Evolutionary conservation across 1,140 invertebrate genomes (phyloP).

Genomic region (Lepeophtheirus salmonis): DNA sequence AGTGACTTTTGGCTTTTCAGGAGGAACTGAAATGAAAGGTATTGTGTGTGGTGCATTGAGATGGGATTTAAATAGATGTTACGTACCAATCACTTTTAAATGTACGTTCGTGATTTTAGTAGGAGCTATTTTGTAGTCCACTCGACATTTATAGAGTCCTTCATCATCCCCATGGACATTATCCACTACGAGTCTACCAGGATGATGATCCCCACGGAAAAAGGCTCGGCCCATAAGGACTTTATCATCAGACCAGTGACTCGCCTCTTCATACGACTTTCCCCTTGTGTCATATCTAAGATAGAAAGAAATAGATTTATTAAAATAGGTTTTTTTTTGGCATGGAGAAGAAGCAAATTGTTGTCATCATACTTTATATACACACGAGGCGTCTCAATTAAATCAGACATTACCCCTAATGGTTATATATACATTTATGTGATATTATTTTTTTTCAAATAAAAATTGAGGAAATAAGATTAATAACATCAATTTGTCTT

Average conservation of each 20-base stretch:
- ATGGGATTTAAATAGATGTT: background rate
- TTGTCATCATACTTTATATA: too few relatives aligned
- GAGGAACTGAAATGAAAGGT: constrained; percentile 9
- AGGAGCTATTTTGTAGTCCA: constrained; percentile 25
- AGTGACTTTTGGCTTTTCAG: constrained; percentile 8
- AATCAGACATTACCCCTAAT: background rate
- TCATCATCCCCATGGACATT: constrained; percentile 28
- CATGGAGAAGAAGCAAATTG: too few relatives aligned
- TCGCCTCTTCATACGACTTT: constrained; percentile 10
- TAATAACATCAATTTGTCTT: too few relatives aligned
- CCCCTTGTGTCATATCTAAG: constrained; percentile 19
- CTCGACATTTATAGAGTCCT: constrained; percentile 26
- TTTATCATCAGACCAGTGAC: constrained; percentile 19
- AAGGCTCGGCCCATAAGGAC: constrained; percentile 19
- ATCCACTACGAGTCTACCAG: constrained; percentile 21
- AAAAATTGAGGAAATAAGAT: too few relatives aligned
- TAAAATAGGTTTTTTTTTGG: too few relatives aligned
- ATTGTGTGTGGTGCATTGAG: background rate
- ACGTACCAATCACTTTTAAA: constrained; percentile 25
- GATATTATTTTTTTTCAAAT: background rate
- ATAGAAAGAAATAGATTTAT: background rate
- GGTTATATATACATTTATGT: background rate
- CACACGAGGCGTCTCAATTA: background rate
- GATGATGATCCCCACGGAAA: constrained; percentile 18
- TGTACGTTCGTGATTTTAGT: constrained; percentile 25